Base-by-base conservation (phyloP, 2,113 vertebrate species). In the Oncorhynchus mykiss region DNA sequence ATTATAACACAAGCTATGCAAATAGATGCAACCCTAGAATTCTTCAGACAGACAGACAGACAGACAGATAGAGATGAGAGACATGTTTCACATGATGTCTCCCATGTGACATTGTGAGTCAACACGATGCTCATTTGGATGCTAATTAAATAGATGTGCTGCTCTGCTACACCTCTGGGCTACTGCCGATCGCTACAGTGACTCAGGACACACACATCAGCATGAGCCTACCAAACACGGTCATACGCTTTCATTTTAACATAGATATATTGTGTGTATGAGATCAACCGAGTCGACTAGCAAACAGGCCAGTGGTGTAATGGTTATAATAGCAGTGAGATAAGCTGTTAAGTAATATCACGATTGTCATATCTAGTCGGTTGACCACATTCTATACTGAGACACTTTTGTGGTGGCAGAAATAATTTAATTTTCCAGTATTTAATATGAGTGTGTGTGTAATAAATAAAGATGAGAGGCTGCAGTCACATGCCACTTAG, bases 21-120 rank as follows among this genome's bases (percentile, higher is more conserved):
- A 45, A 45, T 45, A 45, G 39, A 39, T 2, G 16, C 9, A 24
- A 22, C 20, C 2, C 20, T n/a, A 11, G 18, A 64, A n/a, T 12
- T 5, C 18, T 14, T 3, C 54, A 25, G 68, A 84, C 24, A 78
- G 67, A 66, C 7, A 34, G 34, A 34, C 34, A 39, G 34, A 39
- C 34, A 39, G 34, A 45, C 9, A 45, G 76, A 54, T 70, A 14
- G 25, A 71, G 68, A 20, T 71, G 75, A 78, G 60, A 54, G 54
- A 75, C 71, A 86, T 81, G 82, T 78, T 71, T 82, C 66, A 79
- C 78, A 78, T 45, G 69, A 25, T 80, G 81, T 78, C 82, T 86
- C 76, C 79, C 76, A 79, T 86, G 34, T 82, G 78, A 86, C 81
- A 84, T 77, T 84, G 69, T 87, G 85, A 91, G 84, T 90, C 88